These are phyloP conservation scores for Burhinus bistriatus DNA, from an alignment of 2,113 vertebrate species.

Conservation along the genomic window DNA sequence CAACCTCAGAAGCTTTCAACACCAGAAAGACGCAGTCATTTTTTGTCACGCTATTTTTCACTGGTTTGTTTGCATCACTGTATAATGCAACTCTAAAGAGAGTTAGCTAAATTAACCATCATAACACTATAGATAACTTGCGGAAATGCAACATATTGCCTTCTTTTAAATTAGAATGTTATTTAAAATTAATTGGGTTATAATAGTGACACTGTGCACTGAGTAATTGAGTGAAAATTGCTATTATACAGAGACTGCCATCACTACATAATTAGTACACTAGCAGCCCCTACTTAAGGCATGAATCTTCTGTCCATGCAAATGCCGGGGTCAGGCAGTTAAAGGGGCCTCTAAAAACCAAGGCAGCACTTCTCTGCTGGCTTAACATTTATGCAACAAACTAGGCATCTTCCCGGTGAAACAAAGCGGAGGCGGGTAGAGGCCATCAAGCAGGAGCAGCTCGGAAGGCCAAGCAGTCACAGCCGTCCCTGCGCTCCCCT, in stretches of 20 bases:
- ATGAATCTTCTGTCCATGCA: background rate
- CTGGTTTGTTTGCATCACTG: background rate
- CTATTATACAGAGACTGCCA: background rate
- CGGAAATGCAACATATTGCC: conserved; percentile 19
- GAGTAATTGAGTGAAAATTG: conserved; percentile 50
- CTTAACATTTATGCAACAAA: background rate
- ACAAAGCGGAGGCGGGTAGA: too few relatives aligned
- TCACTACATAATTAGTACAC: background rate
- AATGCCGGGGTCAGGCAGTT: background rate
- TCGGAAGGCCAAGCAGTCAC: background rate
- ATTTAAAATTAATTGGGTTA: conserved; percentile 46
- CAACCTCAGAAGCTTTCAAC: background rate
- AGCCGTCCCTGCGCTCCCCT: background rate
- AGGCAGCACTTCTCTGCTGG: background rate
- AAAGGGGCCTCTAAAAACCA: background rate
- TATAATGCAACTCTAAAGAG: background rate
- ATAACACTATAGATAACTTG: background rate
- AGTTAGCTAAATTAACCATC: background rate
- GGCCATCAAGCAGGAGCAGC: background rate
- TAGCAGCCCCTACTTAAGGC: background rate
- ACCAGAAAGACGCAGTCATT: background rate
- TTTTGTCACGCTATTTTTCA: background rate
- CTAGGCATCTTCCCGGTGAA: background rate
- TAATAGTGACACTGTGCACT: conserved; percentile 32
- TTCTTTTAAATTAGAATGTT: conserved; percentile 38